Conservation (phyloP, 2,797 vertebrate genomes). For the Chloroceryle inda region DNA sequence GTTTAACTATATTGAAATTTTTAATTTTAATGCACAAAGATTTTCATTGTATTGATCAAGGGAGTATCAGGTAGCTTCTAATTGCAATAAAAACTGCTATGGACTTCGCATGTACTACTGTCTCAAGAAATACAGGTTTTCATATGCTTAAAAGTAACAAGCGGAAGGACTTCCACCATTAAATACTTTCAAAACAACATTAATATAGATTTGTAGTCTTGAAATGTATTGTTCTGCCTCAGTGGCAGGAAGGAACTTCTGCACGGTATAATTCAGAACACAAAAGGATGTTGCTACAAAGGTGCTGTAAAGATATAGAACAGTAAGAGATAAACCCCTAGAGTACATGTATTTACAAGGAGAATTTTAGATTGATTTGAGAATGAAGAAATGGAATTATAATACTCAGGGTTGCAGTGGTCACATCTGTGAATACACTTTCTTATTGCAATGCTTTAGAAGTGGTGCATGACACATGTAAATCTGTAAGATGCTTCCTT, state of each 20-base stretch:
- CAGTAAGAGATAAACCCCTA: not conserved
- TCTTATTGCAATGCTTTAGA: not conserved
- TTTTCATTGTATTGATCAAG: not conserved
- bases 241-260: conserved; percentile 30
- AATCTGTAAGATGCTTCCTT: not conserved
- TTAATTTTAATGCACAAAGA: not conserved
- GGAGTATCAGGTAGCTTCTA: not conserved
- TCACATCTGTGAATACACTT: not conserved
- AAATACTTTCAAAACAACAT: conserved; percentile 21
- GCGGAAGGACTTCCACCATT: not conserved
- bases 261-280: conserved; percentile 34
- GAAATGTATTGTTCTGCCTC: conserved; percentile 44
- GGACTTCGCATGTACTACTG: not conserved
- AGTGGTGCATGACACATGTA: not conserved
- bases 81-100: not conserved
- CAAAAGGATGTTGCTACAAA: not conserved
- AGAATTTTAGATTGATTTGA: not conserved
- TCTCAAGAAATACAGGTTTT: not conserved
- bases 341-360: not conserved
- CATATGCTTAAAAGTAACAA: not conserved
- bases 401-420: not conserved
- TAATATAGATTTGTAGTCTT: conserved; percentile 29
- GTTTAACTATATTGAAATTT: not conserved
- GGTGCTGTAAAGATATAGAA: not conserved
- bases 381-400: not conserved